Evolutionary conservation across 1,140 invertebrate genomes (phyloP).

Genomic region (Lucilia sericata): DNA sequence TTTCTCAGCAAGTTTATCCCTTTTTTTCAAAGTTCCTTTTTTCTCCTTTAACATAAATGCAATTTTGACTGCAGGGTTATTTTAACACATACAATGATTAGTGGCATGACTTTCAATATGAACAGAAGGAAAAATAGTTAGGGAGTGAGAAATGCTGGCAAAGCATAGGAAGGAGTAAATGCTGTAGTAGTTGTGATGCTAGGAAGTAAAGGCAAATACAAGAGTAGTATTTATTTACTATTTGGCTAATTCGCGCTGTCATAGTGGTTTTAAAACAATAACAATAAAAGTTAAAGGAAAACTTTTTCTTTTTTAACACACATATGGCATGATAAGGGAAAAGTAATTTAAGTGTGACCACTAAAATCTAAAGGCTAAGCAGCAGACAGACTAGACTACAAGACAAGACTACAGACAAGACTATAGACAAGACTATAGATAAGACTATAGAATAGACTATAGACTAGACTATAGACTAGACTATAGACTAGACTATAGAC

Average conservation of each 20-base stretch:
- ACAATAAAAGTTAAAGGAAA: conserved; percentile 30
- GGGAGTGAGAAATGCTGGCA: too few relatives aligned
- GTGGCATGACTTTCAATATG: not conserved
- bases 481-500: too few relatives aligned
- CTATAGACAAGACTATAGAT: too few relatives aligned
- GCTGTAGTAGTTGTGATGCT: not conserved
- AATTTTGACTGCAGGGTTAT: not conserved
- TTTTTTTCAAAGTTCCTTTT: not conserved
- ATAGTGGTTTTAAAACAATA: conserved; percentile 44
- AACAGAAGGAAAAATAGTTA: not conserved
- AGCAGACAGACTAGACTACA: too few relatives aligned
- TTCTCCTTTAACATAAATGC: not conserved
- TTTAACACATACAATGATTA: conserved; percentile 4
- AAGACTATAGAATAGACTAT: too few relatives aligned
- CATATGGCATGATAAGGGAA: too few relatives aligned
- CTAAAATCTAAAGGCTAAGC: too few relatives aligned
- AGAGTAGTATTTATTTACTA: conserved; percentile 30
- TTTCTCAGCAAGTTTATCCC: not conserved
- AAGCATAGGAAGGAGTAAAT: not conserved
- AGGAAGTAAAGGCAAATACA: not conserved
- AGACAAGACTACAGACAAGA: too few relatives aligned
- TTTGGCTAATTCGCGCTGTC: conserved; percentile 42
- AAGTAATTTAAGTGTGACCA: too few relatives aligned
- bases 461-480: too few relatives aligned
- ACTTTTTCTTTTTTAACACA: not conserved